phyloP scores from a whole-genome alignment of 2,113 vertebrate species.

The Calypte anna region DNA sequence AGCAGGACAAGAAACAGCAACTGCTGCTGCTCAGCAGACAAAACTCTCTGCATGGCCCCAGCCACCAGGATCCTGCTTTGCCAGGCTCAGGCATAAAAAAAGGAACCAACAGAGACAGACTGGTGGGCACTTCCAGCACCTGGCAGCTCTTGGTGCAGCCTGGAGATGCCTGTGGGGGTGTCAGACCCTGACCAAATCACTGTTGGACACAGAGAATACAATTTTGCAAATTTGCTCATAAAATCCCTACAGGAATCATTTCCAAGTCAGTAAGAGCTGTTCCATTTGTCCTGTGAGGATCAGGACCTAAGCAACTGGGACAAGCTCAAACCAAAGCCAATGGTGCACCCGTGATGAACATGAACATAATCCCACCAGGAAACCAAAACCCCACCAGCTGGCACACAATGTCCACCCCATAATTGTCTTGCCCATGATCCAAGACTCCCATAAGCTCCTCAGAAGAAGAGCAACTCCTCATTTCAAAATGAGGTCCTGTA shows the following conservation, averaged over 20 bases:
- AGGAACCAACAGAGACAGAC: not conserved
- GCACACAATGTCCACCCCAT: not conserved
- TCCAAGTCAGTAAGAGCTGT: not conserved
- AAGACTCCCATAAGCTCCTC: not conserved
- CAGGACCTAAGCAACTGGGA: not conserved
- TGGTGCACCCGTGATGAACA: accelerated
- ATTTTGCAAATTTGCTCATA: not conserved
- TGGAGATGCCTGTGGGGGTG: not conserved
- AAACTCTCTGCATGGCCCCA: not conserved
- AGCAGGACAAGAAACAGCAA: not conserved
- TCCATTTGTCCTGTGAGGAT: accelerated
- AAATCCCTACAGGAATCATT: accelerated
- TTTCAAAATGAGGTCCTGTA: not conserved
- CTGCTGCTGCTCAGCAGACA: not conserved
- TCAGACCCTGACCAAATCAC: not conserved
- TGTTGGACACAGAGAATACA: not conserved
- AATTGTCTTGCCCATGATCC: accelerated
- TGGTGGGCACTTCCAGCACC: not conserved
- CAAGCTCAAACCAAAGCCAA: not conserved
- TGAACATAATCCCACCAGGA: not conserved
- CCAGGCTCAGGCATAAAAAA: not conserved
- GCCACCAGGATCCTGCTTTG: not conserved
- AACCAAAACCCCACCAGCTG: not conserved
- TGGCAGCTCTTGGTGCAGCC: accelerated
- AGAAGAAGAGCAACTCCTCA: not conserved